phyloP scores from a whole-genome alignment of 2,113 vertebrate species.

The Oophaga pumilio region DNA sequence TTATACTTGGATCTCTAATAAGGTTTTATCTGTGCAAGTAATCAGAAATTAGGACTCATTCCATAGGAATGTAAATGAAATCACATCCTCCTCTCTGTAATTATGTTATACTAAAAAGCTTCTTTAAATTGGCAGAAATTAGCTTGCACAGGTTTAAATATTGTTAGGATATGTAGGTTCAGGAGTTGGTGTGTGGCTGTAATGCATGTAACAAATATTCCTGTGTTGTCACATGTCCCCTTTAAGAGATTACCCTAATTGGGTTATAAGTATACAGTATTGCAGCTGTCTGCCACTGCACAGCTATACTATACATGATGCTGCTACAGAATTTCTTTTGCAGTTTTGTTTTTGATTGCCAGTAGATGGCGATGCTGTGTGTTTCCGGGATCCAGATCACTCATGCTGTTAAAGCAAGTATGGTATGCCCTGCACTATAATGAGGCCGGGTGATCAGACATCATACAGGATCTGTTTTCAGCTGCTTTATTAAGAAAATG shows the following conservation, averaged over 20 bases:
- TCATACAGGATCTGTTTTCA: background rate
- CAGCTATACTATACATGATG: background rate
- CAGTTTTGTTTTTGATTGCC: constrained; percentile 8
- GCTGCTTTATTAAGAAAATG: background rate
- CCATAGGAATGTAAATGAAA: no score
- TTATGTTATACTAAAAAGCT: no score
- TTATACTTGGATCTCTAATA: no score
- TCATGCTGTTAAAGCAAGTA: background rate
- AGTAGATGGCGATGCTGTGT: constrained; percentile 53
- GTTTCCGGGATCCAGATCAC: constrained; percentile 2
- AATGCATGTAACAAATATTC: background rate
- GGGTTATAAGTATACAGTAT: background rate
- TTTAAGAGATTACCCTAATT: background rate
- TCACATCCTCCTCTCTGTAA: no score
- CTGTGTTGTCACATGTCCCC: background rate
- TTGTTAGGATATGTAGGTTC: no score
- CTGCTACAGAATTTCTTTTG: background rate
- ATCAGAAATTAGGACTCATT: no score
- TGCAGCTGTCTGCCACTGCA: background rate
- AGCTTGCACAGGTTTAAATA: no score
- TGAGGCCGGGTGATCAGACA: background rate
- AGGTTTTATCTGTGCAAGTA: no score
- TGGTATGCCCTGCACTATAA: background rate
- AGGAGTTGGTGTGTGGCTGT: background rate
- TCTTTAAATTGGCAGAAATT: no score